phyloP scores from a whole-genome alignment of 2,797 vertebrate species.

The Poecilia gillii region DNA sequence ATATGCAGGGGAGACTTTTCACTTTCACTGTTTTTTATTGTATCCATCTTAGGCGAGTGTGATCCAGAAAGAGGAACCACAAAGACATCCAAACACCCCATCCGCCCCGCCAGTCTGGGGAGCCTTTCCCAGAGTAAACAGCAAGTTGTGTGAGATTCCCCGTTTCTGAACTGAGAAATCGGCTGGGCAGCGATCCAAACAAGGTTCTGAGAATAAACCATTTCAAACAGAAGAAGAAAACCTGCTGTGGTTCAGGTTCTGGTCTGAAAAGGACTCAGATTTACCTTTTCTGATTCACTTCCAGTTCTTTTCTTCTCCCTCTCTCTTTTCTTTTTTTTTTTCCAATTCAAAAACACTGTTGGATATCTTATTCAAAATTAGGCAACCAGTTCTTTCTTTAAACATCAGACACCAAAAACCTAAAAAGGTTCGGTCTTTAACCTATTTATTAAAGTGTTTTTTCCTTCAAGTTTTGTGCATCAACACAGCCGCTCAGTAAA shows the following conservation, averaged over 20 bases:
- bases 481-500: neutral
- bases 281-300: neutral
- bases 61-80: neutral
- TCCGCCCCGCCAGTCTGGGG: neutral
- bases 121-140: neutral
- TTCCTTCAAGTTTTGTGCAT: neutral
- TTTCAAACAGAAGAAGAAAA: neutral
- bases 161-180: neutral
- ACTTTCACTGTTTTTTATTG: neutral
- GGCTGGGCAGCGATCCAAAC: neutral
- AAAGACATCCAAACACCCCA: neutral
- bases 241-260: neutral
- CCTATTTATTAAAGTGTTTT: neutral
- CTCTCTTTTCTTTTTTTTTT: neutral
- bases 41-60: neutral
- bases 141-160: neutral
- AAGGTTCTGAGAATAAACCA: neutral
- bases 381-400: neutral
- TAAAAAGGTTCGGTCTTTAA: neutral
- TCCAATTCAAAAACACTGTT: neutral
- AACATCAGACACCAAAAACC: neutral
- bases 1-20: neutral
- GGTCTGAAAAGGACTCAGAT: neutral
- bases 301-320: neutral
- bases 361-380: neutral